Base-by-base conservation (phyloP, 64 coral and sea anemone species). In the Actinia equina region DNA sequence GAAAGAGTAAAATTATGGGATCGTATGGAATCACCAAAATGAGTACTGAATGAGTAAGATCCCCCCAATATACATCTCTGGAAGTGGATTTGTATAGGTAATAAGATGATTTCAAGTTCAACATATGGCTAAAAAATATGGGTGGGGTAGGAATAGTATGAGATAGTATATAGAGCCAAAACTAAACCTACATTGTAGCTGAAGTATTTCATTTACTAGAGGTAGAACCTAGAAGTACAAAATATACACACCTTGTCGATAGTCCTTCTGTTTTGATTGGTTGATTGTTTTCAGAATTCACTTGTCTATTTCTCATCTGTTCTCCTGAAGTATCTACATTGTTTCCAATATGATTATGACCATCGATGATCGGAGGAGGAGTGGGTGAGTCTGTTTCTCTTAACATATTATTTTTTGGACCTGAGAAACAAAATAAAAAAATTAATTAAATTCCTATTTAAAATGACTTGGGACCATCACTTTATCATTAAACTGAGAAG, bases 341-440 rank as follows among this genome's bases (percentile, higher is more conserved):
- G 52, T 93, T 92, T 9, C 91, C 89, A 16, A 88, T 17, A 85
- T 93, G 94, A 74, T 95, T 95, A 69, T 86, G 59, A 20, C 79
- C 23, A 53, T 92, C 86, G 60, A 77, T 54, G 37, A 60, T 30
- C 15, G 88, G 71, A 55, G 88, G 92, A 44, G 94, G 94, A 22
- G 88, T 86, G 17, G 94, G 94, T 26, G 94, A 96, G 44, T 96
- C 94, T 74, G 84, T 90, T 16, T 96, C 88, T 18, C 94, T 89
- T 61, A 87, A 3, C 0, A 79, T 20, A 78, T 59, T 78, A 7
- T 59, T 79, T 80, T 86, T 91, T 11, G 46, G 49, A 80, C 74
- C 93, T 95, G 84, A 7, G 44, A 83, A 42, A 84, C 37, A 18
- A 14, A 41, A 49, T 2, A 8, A 49, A 74, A 25, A 41, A 42